Conservation (phyloP, 30 jellyfish, hydroid and myxozoan species). For the Nemopilema nomurai region DNA sequence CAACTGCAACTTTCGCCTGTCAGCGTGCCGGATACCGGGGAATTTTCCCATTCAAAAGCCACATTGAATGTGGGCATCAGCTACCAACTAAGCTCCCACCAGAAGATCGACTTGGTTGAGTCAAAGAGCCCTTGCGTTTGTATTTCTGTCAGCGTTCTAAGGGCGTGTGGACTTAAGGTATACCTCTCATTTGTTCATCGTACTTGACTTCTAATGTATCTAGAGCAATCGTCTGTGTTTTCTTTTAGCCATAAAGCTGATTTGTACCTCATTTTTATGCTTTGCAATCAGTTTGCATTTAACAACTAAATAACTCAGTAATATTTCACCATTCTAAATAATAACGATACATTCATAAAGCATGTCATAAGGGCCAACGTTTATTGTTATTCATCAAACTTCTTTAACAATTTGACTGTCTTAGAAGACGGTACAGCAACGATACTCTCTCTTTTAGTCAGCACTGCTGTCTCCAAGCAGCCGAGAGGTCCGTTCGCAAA, state of each 20-base stretch:
- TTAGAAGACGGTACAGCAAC: too few relatives aligned
- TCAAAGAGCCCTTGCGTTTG: conserved; percentile 53
- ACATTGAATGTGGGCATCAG: conserved; percentile 35
- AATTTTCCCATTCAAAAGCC: conserved; percentile 5
- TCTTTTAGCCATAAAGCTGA: not conserved
- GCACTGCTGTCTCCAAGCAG: not conserved
- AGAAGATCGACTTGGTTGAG: not conserved
- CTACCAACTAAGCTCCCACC: conserved; percentile 44
- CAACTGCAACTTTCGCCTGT: conserved; percentile 57
- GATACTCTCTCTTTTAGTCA: not conserved
- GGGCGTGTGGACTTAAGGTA: conserved; percentile 92
- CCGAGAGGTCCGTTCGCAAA: not conserved
- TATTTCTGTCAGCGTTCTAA: conserved; percentile 61
- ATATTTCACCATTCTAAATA: too few relatives aligned
- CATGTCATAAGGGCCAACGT: too few relatives aligned
- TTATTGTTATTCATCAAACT: too few relatives aligned
- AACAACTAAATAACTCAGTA: not conserved
- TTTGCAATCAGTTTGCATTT: not conserved
- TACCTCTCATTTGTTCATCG: too few relatives aligned
- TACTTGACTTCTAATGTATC: too few relatives aligned
- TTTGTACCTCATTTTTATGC: not conserved
- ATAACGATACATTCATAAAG: too few relatives aligned
- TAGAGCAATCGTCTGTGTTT: too few relatives aligned
- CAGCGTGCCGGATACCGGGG: not conserved
- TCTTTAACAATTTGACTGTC: too few relatives aligned